Percentiles rank a stretch among this genome's conserved stretches.
These are phyloP conservation scores for Mastigias papua DNA, from an alignment of 30 jellyfish, hydroid and myxozoan genomes.

Conservation along the genomic window DNA sequence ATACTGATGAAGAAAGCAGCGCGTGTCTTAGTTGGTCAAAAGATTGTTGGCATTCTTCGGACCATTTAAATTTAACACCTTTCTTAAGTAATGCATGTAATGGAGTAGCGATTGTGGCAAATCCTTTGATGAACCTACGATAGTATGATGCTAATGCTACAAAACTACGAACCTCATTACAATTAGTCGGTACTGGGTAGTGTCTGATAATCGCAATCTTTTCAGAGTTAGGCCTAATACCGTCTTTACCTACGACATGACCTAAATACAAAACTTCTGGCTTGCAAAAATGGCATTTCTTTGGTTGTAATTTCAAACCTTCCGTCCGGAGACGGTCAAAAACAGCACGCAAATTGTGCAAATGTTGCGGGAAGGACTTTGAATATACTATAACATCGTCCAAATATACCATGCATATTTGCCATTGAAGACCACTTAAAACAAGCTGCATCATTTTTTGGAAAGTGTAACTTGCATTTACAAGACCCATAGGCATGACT, in stretches of 20 bases:
- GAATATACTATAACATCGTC: slow-evolving; percentile 74
- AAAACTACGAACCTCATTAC: slow-evolving; percentile 54
- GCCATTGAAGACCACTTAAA: slow-evolving; percentile 65
- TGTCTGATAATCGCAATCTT: slow-evolving; percentile 15
- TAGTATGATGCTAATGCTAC: slow-evolving; percentile 56
- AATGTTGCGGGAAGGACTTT: slow-evolving; percentile 37
- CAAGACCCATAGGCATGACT: slow-evolving; percentile 59
- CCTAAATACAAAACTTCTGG: slow-evolving; percentile 60
- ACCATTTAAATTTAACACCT: slow-evolving; percentile 54
- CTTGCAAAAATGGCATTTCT: slow-evolving; percentile 59
- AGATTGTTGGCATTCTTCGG: slow-evolving; percentile 49
- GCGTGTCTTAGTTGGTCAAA: slow-evolving; percentile 52
- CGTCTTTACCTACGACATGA: slow-evolving; percentile 46
- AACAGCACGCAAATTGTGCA: slow-evolving; percentile 28
- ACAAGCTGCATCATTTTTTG: slow-evolving; percentile 60
- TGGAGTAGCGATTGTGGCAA: slow-evolving; percentile 70
- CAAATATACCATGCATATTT: slow-evolving; percentile 50
- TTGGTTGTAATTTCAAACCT: slow-evolving; percentile 53
- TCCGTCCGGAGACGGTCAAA: slow-evolving; percentile 39
- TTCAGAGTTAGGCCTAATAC: slow-evolving; percentile 48
- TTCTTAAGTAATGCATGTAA: not conserved
- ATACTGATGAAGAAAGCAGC: slow-evolving; percentile 58
- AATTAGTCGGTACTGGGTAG: slow-evolving; percentile 40
- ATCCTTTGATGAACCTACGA: slow-evolving; percentile 43
- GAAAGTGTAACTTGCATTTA: slow-evolving; percentile 49